Conservation (phyloP, 2,888 invertebrate species). For the Meteorus cinctellus region DNA sequence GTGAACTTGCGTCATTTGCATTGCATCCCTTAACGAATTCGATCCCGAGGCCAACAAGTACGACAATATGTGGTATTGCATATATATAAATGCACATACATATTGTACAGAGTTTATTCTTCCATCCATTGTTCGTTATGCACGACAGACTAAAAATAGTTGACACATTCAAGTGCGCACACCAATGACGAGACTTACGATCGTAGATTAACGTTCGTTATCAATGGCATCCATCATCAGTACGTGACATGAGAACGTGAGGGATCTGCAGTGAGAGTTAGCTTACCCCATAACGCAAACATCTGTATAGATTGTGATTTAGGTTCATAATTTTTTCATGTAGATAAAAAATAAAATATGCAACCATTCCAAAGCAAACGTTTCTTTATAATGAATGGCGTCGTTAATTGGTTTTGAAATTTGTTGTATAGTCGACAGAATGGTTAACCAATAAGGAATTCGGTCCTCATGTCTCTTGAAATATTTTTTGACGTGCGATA, state of each 20-base stretch:
- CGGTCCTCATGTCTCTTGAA: no score
- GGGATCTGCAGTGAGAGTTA: conserved; percentile 22
- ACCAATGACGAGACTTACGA: conserved; percentile 22
- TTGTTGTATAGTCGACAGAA: no score
- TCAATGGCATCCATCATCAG: conserved; percentile 50
- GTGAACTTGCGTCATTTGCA: neutral
- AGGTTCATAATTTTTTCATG: no score
- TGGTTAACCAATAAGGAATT: no score
- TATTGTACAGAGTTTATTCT: neutral
- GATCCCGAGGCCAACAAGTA: conserved; percentile 22
- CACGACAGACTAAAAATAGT: conserved; percentile 35
- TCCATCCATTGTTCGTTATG: conserved; percentile 14
- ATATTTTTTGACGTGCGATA: no score
- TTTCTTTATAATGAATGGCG: no score
- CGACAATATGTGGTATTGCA: conserved; percentile 5
- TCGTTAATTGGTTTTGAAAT: no score
- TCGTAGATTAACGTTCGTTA: conserved; percentile 51
- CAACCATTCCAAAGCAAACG: no score
- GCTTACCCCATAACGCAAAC: no score
- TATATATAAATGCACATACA: neutral
- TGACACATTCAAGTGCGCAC: conserved; percentile 27
- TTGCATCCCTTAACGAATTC: conserved; percentile 20
- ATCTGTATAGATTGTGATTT: no score
- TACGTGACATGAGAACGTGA: conserved; percentile 47
- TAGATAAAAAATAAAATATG: no score